Conservation (phyloP, 2,888 invertebrate species). For the Onthophagus sagittarius region DNA sequence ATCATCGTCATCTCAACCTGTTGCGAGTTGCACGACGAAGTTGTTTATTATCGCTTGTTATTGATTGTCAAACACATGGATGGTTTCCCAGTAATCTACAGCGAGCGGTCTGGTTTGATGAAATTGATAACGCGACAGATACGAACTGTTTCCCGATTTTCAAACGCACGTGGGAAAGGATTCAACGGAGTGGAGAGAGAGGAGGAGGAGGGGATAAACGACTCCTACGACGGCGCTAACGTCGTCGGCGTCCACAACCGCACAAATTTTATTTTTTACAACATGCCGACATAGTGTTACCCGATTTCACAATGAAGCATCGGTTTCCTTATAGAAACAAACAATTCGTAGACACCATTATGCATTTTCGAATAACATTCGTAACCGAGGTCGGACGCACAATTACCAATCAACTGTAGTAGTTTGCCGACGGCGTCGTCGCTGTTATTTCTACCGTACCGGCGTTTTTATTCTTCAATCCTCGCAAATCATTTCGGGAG, state of each 20-base stretch:
- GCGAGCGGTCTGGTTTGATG: slow-evolving; percentile 6
- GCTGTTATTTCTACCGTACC: not conserved
- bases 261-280: not conserved
- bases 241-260: not conserved
- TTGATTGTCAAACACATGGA: slow-evolving; percentile 37
- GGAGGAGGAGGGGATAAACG: not conserved
- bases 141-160: not conserved
- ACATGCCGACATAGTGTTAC: not conserved
- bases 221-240: not conserved
- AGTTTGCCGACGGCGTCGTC: not conserved
- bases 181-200: not conserved
- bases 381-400: not conserved
- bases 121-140: not conserved
- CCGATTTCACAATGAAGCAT: not conserved
- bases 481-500: not conserved
- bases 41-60: slow-evolving; percentile 27
- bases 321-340: not conserved
- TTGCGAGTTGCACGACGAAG: slow-evolving; percentile 24
- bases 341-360: not conserved
- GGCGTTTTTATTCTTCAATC: not conserved
- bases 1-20: slow-evolving; percentile 26
- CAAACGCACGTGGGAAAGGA: not conserved
- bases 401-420: not conserved
- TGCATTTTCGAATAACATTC: not conserved
- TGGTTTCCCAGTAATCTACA: slow-evolving; percentile 28